Base-by-base conservation (phyloP, 2,113 vertebrate genomes). In the Cheilinus undulatus region DNA sequence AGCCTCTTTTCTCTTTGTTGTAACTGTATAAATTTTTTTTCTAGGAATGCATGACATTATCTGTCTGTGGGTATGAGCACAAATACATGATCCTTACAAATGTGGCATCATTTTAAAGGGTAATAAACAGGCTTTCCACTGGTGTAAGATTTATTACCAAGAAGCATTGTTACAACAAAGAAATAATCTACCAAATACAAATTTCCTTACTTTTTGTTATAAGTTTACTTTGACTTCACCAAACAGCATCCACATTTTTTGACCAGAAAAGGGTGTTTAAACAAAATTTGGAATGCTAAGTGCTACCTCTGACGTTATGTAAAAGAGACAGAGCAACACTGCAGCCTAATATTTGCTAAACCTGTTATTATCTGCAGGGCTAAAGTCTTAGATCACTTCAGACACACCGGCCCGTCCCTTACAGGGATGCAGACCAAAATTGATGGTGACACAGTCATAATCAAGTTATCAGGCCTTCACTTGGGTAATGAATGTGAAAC, bases 271-370 rank as follows among this genome's bases (percentile, higher is more conserved):
- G 11, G 30, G 28, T 11, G 13, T 73, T 69, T 32, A 52, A 34
- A 72, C 26, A 95, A 52, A 96, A 95, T 84, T 34, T 96, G 92
- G 80, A 96, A 96, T 60, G 53, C 23, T 13, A 14, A 76, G 30
- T 57, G 46, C 0, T 38, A 22, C 56, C 15, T 65, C 24, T 32
- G n/a, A 30, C 8, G 13, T 20, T 30, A 26, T 15, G 38, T 13
- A 40, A 20, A 3, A 54, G 5, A 11, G 15, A 23, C 3, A 50
- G 3, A 69, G 8, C 42, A 65, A 61, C 53, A 53, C 36, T 49
- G 24, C 2, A 22, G 36, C 8, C 49, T 60, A 45, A 73, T 62
- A 76, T 71, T 66, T 81, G 8, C 48, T 36, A 19, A 66, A 58
- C 49, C 43, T 54, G 38, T 52, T 46, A 80, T 77, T 63, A 62